Evolutionary conservation across 2,888 invertebrate species (phyloP), one percentile per base, ranked within the genome.

Genomic region (Apodemia hepburni): DNA sequence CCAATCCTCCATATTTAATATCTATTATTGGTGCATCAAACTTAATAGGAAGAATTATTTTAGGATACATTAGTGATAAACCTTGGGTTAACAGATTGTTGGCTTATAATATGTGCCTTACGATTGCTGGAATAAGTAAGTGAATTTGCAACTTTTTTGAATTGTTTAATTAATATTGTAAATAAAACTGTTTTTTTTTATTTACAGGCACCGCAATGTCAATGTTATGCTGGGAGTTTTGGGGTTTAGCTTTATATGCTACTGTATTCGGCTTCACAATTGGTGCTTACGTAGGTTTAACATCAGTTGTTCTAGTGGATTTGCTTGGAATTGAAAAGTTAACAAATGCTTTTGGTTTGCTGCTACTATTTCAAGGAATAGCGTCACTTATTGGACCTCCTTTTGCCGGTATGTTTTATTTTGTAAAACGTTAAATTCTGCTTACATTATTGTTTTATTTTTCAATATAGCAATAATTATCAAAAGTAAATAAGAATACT

Each of bases 231-330:
- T 83, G 84, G 71, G 94, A 94, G 73, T 97, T 96, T 82, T 86
- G 92, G 75, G 92, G 95, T 9, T 93, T 98, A 73, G 94, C 95
- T 22, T 74, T 96, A 62, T 99, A 97, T 84, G 94, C 96, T 29
- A 92, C 93, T 45, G 92, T 95, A 11, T 98, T 96, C 80, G 98
- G 98, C 61, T 96, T 97, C 76, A 96, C 97, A 18, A 97, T 97
- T 75, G 98, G 98, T 70, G 98, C 98, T 65, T 99, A 98, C 82
- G 98, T 98, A 59, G 98, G 98, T n/a, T 92, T 99, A 61, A 98
- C 98, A 3, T 98, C 98, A 27, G 98, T 98, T 62, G 97, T 98
- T 69, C 93, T 98, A 65, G 98, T 98, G 33, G 98, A 99, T 85
- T 93, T 99, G 54, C 91, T 99, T 61, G 98, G 98, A n/a, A 89